Evolutionary conservation across 2,797 vertebrate species (phyloP).

Genomic region (Chaenodraco wilsoni): DNA sequence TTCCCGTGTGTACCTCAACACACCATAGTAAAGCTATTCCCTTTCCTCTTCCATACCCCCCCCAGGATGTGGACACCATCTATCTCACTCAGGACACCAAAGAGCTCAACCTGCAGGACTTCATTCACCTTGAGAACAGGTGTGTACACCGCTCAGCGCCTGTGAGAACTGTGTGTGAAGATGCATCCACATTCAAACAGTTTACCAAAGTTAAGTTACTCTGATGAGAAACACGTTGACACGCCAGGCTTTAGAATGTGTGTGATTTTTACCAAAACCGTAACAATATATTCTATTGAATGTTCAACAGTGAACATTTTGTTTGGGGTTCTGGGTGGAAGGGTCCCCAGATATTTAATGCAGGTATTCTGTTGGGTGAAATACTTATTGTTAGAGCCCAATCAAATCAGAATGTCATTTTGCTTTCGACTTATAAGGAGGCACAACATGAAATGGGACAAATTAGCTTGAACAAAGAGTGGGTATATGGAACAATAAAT

Average conservation of each 20-base stretch:
- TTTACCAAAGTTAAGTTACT: not conserved
- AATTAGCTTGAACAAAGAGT: too few species aligned
- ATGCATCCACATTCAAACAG: not conserved
- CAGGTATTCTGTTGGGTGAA: too few species aligned
- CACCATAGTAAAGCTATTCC: not conserved
- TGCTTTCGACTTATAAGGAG: too few species aligned
- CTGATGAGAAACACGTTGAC: not conserved
- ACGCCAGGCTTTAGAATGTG: not conserved
- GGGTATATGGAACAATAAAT: too few species aligned
- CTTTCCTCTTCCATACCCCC: not conserved
- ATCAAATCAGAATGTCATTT: too few species aligned
- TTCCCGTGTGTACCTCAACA: not conserved
- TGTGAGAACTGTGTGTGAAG: not conserved
- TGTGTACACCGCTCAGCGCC: constrained; percentile 34
- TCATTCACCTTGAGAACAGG: constrained; percentile 96
- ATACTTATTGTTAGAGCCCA: too few species aligned
- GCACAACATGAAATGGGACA: too few species aligned
- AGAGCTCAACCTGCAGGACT: constrained; percentile 95
- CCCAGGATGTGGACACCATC: constrained; percentile 96
- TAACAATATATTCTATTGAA: too few species aligned
- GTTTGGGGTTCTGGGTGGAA: too few species aligned
- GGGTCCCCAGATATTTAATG: too few species aligned
- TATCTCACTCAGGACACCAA: constrained; percentile 95
- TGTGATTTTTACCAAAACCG: not conserved
- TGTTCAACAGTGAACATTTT: too few species aligned